Conservation (phyloP, 2,888 invertebrate species). For the Lucinisca nassula region DNA sequence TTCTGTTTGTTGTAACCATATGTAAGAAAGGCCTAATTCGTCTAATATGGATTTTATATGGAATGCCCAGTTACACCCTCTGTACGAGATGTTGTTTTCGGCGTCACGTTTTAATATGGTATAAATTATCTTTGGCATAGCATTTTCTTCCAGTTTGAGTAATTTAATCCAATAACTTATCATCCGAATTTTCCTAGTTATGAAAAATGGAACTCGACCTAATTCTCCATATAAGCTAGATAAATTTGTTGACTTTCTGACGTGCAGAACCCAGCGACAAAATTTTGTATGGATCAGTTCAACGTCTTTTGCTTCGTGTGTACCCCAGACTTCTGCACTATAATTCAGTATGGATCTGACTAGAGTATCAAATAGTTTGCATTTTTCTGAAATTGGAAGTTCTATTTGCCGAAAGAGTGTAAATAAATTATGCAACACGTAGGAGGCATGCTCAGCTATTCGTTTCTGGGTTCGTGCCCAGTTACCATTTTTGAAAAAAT, state of each 20-base stretch:
- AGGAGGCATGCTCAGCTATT: not conserved
- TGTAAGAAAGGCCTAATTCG: not conserved
- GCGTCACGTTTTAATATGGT: not conserved
- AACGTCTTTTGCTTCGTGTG: not conserved
- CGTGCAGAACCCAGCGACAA: not conserved
- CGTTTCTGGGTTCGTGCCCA: not conserved
- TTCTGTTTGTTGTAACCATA: not conserved
- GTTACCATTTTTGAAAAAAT: conserved; percentile 4
- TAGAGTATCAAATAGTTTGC: not conserved
- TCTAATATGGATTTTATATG: not conserved
- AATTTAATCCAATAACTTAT: not conserved
- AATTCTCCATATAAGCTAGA: not conserved
- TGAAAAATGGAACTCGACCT: not conserved
- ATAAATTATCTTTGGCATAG: not conserved
- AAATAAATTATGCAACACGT: not conserved
- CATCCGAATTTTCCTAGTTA: not conserved
- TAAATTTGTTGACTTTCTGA: conserved; percentile 5
- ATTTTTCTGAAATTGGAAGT: not conserved
- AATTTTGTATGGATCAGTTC: conserved; percentile 3
- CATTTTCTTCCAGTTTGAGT: no score
- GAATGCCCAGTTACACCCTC: not conserved
- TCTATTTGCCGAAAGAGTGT: not conserved
- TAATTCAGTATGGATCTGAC: no score
- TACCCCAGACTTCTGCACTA: not conserved
- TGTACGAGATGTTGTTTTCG: not conserved